Percentiles rank a stretch among this genome's conserved stretches.
Conservation (phyloP, 2,797 vertebrate species). For the Vespertilio murinus region DNA sequence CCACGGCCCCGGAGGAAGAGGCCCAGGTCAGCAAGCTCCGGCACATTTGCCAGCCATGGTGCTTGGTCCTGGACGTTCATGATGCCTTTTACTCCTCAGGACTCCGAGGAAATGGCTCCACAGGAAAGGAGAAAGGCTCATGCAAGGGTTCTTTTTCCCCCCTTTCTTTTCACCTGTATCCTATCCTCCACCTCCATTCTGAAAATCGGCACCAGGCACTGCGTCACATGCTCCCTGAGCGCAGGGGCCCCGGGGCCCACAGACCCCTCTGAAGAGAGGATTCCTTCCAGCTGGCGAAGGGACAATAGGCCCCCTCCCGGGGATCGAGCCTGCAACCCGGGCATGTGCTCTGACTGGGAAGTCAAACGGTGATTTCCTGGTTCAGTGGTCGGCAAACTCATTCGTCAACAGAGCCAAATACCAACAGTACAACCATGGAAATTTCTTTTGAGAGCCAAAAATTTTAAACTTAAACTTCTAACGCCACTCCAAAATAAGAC, state of each 20-base stretch:
- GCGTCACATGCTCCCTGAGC: background rate
- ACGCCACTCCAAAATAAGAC: too few relatives aligned
- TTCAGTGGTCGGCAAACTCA: too few relatives aligned
- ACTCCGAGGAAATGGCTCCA: background rate
- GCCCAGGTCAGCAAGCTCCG: too few relatives aligned
- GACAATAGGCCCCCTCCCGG: background rate
- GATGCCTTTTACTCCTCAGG: background rate
- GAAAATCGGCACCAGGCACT: background rate
- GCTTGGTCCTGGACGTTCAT: background rate
- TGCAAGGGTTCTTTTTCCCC: background rate
- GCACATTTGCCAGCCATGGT: fast-evolving
- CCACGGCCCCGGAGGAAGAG: background rate
- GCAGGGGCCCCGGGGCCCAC: fast-evolving
- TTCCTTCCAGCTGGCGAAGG: background rate
- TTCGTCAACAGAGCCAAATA: too few relatives aligned
- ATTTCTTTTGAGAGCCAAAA: too few relatives aligned
- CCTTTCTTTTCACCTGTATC: background rate
- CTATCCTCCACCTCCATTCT: background rate
- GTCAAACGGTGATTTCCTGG: too few relatives aligned
- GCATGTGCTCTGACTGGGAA: too few relatives aligned
- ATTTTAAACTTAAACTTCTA: too few relatives aligned
- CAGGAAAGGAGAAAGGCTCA: background rate
- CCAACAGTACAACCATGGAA: too few relatives aligned
- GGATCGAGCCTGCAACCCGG: too few relatives aligned
- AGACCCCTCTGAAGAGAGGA: background rate